Conservation (phyloP, 2,888 invertebrate species). For the Digitonthophagus gazella region DNA sequence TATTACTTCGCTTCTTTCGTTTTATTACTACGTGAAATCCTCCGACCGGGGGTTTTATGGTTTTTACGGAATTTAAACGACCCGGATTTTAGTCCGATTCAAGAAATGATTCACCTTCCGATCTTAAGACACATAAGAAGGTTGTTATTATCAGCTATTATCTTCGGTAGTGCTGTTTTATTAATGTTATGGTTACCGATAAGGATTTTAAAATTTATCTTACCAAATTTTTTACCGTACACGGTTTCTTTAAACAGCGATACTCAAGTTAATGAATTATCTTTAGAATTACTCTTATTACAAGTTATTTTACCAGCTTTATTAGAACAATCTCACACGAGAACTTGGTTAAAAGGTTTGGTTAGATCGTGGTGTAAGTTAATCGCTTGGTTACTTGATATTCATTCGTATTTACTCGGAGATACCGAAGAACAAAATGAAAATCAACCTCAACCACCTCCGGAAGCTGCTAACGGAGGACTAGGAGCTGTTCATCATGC, state of each 20-base stretch:
- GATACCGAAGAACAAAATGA: conserved; percentile 58
- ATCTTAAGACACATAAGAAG: conserved; percentile 88
- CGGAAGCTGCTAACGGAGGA: conserved; percentile 47
- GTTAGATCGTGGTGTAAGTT: conserved; percentile 83
- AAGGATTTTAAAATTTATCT: conserved; percentile 72
- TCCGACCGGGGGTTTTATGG: conserved; percentile 97
- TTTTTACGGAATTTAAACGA: conserved; percentile 97
- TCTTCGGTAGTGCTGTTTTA: conserved; percentile 93
- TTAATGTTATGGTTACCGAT: conserved; percentile 97
- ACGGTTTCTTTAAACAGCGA: conserved; percentile 80
- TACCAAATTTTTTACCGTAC: conserved; percentile 92
- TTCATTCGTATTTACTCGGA: conserved; percentile 82
- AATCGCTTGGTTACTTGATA: conserved; percentile 79
- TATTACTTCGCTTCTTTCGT: conserved; percentile 99
- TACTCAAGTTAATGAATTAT: conserved; percentile 89
- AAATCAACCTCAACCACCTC: conserved; percentile 37
- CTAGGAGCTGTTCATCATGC: conserved; percentile 87
- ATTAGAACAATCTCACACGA: conserved; percentile 93
- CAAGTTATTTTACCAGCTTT: conserved; percentile 95
- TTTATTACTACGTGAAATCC: conserved; percentile 84
- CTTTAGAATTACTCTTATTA: conserved; percentile 84
- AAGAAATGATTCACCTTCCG: conserved; percentile 98
- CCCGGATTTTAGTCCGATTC: conserved; percentile 98
- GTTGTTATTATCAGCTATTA: conserved; percentile 88
- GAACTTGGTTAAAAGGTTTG: conserved; percentile 89